Percentiles rank a stretch among this genome's conserved stretches.
Conservation (phyloP, 2,113 vertebrate genomes). For the Trematocara macrostoma region DNA sequence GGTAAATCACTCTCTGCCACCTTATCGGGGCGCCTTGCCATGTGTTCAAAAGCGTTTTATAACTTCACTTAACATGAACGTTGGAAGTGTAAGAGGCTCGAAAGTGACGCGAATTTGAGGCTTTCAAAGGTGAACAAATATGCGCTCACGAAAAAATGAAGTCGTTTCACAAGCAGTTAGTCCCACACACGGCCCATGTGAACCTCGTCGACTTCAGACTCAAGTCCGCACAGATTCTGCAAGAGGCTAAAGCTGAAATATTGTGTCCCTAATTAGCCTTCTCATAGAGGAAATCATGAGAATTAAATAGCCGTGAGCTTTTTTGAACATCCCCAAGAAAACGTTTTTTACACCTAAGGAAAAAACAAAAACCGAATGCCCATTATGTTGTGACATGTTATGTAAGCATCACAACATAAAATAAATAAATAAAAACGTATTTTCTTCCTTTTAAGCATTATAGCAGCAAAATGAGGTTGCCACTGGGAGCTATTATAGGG, state of each 20-base stretch:
- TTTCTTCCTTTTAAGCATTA: background rate
- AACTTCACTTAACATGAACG: constrained; percentile 58
- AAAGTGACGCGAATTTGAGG: background rate
- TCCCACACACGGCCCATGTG: background rate
- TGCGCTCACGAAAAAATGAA: background rate
- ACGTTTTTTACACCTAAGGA: background rate
- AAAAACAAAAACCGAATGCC: background rate
- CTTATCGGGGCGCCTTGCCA: constrained; percentile 61
- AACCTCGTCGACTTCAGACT: background rate
- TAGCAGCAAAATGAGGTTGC: background rate
- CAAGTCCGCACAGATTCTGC: background rate
- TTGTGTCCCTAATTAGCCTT: constrained; percentile 15
- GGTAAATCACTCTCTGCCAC: constrained; percentile 73
- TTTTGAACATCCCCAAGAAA: background rate
- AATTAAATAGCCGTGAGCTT: background rate
- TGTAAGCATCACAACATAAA: background rate
- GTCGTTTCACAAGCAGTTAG: background rate
- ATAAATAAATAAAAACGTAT: background rate
- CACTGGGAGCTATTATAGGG: background rate
- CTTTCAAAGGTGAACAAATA: background rate
- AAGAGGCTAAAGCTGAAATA: background rate
- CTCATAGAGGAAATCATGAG: background rate
- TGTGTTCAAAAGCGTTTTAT: constrained; percentile 57
- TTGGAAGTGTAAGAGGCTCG: constrained; percentile 32
- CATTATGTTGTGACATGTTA: background rate